These are phyloP conservation scores for Amphiprion ocellaris DNA, from an alignment of 2,113 vertebrate species.

Conservation along the genomic window DNA sequence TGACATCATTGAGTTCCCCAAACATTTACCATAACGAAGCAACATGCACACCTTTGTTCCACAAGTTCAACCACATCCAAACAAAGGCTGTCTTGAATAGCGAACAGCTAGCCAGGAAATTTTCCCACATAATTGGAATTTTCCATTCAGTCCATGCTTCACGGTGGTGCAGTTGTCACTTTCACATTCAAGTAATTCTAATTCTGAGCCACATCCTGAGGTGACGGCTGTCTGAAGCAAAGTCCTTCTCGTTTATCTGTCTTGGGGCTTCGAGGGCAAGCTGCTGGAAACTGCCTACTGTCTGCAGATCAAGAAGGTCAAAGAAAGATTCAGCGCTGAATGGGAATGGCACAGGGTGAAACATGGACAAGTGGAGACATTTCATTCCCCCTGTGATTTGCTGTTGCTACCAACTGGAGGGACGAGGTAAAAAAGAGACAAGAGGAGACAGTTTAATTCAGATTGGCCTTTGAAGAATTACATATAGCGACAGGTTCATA, in stretches of 20 bases:
- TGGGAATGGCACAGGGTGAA: slow-evolving; percentile 5
- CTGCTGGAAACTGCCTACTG: background rate
- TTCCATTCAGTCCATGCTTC: background rate
- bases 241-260: slow-evolving; percentile 2
- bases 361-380: background rate
- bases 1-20: too few species aligned
- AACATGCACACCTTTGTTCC: too few species aligned
- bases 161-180: background rate
- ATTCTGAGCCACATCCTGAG: background rate
- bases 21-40: too few species aligned
- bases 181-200: slow-evolving; percentile 4
- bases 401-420: slow-evolving; percentile 2
- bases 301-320: slow-evolving; percentile 12
- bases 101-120: background rate
- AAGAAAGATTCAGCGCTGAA: background rate
- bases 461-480: background rate
- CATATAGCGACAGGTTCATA: background rate
- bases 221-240: slow-evolving; percentile 6
- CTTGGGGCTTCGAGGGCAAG: background rate
- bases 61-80: too few species aligned
- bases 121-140: background rate
- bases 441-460: background rate
- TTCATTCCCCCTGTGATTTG: slow-evolving; percentile 3
- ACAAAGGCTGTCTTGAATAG: too few species aligned
- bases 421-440: background rate